phyloP scores from a whole-genome alignment of 2,113 vertebrate species.

The Prinia subflava region DNA sequence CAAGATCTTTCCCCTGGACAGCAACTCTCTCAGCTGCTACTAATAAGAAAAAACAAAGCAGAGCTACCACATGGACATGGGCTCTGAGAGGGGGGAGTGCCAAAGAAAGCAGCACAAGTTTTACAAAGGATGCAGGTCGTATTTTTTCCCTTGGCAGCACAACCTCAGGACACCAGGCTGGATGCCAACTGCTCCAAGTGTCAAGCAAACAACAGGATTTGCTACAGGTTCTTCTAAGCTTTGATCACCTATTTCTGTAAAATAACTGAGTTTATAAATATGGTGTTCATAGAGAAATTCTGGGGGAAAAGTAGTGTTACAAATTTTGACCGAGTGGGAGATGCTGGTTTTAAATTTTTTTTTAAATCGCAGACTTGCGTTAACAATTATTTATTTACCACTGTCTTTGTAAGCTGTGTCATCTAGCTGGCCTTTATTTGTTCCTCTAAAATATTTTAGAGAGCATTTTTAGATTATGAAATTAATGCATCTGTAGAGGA shows the following conservation, averaged over 20 bases:
- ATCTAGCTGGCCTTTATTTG: background rate
- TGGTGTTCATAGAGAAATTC: background rate
- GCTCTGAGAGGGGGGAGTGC: conserved; percentile 4
- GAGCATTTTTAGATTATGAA: conserved; percentile 4
- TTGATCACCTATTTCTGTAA: background rate
- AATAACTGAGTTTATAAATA: background rate
- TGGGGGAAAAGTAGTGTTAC: background rate
- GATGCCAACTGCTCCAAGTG: background rate
- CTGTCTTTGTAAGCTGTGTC: background rate
- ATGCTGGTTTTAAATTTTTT: background rate
- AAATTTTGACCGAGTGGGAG: background rate
- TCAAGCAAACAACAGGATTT: background rate
- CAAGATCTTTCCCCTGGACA: conserved; percentile 16
- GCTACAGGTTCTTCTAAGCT: background rate
- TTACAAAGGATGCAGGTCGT: conserved; percentile 1
- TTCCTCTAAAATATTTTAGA: background rate
- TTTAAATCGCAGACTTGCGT: background rate
- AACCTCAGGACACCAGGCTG: background rate
- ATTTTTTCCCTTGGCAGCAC: conserved; percentile 49
- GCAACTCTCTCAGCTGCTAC: too few species aligned
- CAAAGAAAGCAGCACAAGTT: conserved; percentile 59
- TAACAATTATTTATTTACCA: background rate
- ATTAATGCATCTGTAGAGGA: conserved; percentile 5
- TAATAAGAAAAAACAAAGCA: conserved; percentile 70
- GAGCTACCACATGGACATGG: conserved; percentile 44